Base-by-base conservation (phyloP, 2,113 vertebrate species). In the Bambusicola thoracicus region DNA sequence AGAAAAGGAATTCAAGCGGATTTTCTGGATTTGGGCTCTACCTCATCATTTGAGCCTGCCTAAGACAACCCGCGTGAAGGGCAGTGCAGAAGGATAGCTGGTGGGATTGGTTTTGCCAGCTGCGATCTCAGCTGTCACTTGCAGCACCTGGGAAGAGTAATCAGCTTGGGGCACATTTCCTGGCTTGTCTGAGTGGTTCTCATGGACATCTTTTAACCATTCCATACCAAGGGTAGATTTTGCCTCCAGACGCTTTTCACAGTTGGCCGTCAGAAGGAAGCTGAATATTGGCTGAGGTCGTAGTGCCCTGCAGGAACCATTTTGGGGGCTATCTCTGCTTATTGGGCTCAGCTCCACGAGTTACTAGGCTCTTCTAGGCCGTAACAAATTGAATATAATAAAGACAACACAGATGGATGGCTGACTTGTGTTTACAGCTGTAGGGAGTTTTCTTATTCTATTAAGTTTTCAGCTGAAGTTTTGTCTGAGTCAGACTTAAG, bases 311-410 rank as follows among this genome's bases (percentile, higher is more conserved):
- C 32, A 40, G 90, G 73, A 90, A 27, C 2, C 56, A 75, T 16
- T 22, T 1, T 6, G 3, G 51, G 76, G 51, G 16, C 25, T 49
- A 5, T 19, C 44, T 91, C 76, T 81, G 80, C 70, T 92, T 63
- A 55, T 86, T 93, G 83, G 46, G 6, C 80, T 56, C 80, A 27
- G 2, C 32, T 55, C 44, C 65, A n/a, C 5, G 1, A 91, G 32
- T 59, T 85, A 46, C 36, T 16, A 2, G 53, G 41, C 44, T 76
- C 44, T 92, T 75, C n/a, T 43, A 66, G 75, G 41, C 55, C 91
- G 90, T 84, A 87, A 87, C 81, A 96, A 87, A 89, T 62, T 69
- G 83, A 81, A 93, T 61, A 86, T 67, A 86, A 81, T 88, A 90
- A 83, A 94, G 85, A 95, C 92, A 96, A 46, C 55, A 41, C 41